Conservation (phyloP, 1,140 invertebrate genomes). For the Teleopsis dalmanni region DNA sequence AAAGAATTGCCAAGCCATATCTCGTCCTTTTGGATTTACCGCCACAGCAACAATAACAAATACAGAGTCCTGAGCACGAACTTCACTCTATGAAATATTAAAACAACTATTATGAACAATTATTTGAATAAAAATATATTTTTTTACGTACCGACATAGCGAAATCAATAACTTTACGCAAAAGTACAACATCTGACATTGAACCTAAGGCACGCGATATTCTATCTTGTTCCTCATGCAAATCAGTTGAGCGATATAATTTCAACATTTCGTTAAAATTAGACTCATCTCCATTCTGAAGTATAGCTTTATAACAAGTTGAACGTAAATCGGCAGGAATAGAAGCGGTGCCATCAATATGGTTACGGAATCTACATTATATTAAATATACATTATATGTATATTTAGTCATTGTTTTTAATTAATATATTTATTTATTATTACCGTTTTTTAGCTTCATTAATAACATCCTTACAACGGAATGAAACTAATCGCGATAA, state of each 20-base stretch:
- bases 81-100: conserved; percentile 62
- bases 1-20: conserved; percentile 85
- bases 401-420: conserved; percentile 16
- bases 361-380: conserved; percentile 58
- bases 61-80: conserved; percentile 82
- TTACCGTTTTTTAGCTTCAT: conserved; percentile 61
- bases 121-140: background rate
- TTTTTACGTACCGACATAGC: conserved; percentile 66
- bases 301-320: conserved; percentile 78
- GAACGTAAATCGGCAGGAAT: conserved; percentile 83
- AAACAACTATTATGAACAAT: conserved; percentile 1
- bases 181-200: conserved; percentile 59
- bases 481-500: conserved; percentile 72
- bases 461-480: conserved; percentile 66
- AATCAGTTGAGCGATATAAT: conserved; percentile 75
- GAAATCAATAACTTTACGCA: conserved; percentile 78
- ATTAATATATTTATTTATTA: conserved; percentile 18
- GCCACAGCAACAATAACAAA: conserved; percentile 81
- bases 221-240: conserved; percentile 89
- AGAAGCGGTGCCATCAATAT: conserved; percentile 53
- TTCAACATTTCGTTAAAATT: conserved; percentile 72
- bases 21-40: conserved; percentile 65
- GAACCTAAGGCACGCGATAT: conserved; percentile 75
- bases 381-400: background rate
- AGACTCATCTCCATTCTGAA: conserved; percentile 60